Evolutionary conservation across 2,888 invertebrate species (phyloP).

Genomic region (Chamaedrilus cognettii): DNA sequence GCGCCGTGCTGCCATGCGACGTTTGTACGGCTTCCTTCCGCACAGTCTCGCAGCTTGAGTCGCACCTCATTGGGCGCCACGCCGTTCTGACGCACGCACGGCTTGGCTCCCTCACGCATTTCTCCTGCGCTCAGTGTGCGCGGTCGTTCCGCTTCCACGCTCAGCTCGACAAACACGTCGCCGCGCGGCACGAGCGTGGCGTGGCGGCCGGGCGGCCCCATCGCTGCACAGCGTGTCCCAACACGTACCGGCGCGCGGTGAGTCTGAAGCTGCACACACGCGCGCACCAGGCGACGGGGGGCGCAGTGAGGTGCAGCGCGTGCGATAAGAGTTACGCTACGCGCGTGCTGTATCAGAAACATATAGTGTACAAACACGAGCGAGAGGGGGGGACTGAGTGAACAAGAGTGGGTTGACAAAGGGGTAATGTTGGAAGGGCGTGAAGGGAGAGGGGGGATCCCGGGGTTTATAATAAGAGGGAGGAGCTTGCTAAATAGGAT

Average conservation of each 20-base stretch:
- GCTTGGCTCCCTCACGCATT: slow-evolving; percentile 26
- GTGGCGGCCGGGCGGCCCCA: slow-evolving; percentile 24
- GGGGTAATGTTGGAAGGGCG: too few relatives aligned
- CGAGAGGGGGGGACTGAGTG: too few relatives aligned
- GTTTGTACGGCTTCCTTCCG: slow-evolving; percentile 5
- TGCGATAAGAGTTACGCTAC: slow-evolving; percentile 30
- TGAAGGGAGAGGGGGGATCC: too few relatives aligned
- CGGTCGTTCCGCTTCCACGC: slow-evolving; percentile 31
- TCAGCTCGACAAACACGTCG: slow-evolving; percentile 31
- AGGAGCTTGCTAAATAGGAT: too few relatives aligned
- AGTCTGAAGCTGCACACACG: slow-evolving; percentile 28
- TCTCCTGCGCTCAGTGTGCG: slow-evolving; percentile 25
- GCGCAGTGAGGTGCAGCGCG: slow-evolving; percentile 20
- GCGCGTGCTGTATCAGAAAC: slow-evolving; percentile 28
- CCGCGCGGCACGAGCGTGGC: slow-evolving; percentile 26
- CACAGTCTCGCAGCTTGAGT: slow-evolving; percentile 22
- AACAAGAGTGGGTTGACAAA: too few relatives aligned
- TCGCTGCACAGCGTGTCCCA: slow-evolving; percentile 25
- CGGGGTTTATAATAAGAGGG: too few relatives aligned
- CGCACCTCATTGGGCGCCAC: slow-evolving; percentile 28
- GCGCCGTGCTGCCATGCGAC: slow-evolving; percentile 12
- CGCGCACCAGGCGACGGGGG: slow-evolving; percentile 13
- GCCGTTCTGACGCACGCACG: slow-evolving; percentile 15
- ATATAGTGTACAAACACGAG: slow-evolving; percentile 35
- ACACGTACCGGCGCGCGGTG: slow-evolving; percentile 28